phyloP scores from a whole-genome alignment of 2,888 invertebrate species.

The Sphinx pinastri region DNA sequence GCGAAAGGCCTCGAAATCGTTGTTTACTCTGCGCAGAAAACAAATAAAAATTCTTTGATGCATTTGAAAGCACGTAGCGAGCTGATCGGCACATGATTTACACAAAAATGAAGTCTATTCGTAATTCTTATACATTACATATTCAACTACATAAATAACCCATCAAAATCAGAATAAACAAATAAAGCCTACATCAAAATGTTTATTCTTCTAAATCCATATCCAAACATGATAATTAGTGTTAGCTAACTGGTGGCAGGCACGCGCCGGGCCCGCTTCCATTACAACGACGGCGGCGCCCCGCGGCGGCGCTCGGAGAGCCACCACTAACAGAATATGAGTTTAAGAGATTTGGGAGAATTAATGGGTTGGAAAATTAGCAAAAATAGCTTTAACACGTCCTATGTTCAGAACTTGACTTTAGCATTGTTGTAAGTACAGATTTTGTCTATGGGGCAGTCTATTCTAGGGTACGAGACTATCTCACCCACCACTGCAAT shows the following conservation, averaged over 20 bases:
- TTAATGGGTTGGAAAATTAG: neutral
- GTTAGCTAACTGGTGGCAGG: neutral
- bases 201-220: slow-evolving; percentile 13
- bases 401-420: too few relatives aligned
- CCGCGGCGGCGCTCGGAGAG: neutral
- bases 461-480: too few relatives aligned
- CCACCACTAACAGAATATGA: neutral
- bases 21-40: too few relatives aligned
- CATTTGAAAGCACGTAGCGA: too few relatives aligned
- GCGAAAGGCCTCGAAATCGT: too few relatives aligned
- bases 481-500: too few relatives aligned
- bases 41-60: too few relatives aligned
- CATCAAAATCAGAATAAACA: neutral
- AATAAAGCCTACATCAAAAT: neutral
- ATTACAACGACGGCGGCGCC: neutral
- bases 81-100: too few relatives aligned
- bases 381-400: neutral
- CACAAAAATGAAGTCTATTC: too few relatives aligned
- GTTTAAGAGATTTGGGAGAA: neutral
- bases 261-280: slow-evolving; percentile 12
- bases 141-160: neutral
- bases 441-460: too few relatives aligned
- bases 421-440: too few relatives aligned
- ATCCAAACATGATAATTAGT: slow-evolving; percentile 15
- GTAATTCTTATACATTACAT: too few relatives aligned